Evolutionary conservation across 1,140 invertebrate species (phyloP), one percentile per base, ranked within the genome.

Genomic region (Druon quercuslanigerum): DNA sequence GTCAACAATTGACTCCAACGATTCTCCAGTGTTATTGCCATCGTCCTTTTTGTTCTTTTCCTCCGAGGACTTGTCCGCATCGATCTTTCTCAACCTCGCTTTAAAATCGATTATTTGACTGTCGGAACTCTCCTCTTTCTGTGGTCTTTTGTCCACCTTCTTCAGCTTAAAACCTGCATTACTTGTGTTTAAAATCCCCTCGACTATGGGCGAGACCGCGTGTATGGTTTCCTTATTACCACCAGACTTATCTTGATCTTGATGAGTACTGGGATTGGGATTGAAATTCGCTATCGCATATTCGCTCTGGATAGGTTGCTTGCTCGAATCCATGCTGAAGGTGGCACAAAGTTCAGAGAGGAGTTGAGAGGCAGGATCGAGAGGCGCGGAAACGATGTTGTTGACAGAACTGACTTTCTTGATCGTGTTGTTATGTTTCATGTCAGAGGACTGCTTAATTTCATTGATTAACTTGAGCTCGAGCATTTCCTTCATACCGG

Each of bases 61-160:
- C 8, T 93, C 92, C 72, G 92, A 91, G 2, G 85, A 74, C 78
- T 92, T 84, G 87, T 92, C 89, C 16, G 86, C 92, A 56, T 96
- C 95, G 0, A 97, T 96, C 92, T 97, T 97, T 86, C 96, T 93
- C 82, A 97, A 89, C 77, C 96, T 93, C 0, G 96, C 95, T 86
- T 97, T 97, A 78, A 97, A 96, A 88, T 97, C 96, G 50, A 96
- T 96, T 77, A 96, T 96, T 54, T 93, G 93, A 57, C 91, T 91
- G 11, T 92, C 91, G 5, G 90, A 84, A 66, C 92, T 92, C 3
- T 92, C 91, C 46, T 94, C 92, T 81, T 93, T 93, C 20, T 90
- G 89, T 0, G 90, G 84, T 16, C 92, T 90, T 79, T 94, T 93
- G 50, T 95, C 95, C 13, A 95, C 93, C 83, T 94, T 95, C 82